phyloP scores from a whole-genome alignment of 2,113 vertebrate species.

The Gorsachius goisagi region DNA sequence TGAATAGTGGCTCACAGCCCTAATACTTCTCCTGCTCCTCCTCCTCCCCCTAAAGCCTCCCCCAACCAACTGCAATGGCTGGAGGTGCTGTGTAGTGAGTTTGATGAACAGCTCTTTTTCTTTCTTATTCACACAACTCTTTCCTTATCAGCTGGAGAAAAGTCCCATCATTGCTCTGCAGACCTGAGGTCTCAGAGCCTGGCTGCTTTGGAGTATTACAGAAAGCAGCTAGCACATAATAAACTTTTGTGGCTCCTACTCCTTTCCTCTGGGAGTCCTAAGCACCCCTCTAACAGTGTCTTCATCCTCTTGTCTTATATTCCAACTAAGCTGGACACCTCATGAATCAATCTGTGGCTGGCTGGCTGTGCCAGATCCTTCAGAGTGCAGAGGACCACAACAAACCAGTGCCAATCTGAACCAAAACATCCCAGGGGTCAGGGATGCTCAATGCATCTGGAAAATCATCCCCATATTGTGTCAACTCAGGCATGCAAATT shows the following conservation, averaged over 20 bases:
- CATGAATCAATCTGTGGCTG: background rate
- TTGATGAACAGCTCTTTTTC: slow-evolving; percentile 11
- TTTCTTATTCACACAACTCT: background rate
- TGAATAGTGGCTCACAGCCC: slow-evolving; percentile 71
- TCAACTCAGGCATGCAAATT: background rate
- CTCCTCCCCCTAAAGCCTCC: slow-evolving; percentile 56
- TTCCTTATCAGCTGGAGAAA: background rate
- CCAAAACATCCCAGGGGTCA: fast-evolving
- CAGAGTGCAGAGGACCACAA: background rate
- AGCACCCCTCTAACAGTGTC: background rate
- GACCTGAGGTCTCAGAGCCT: background rate
- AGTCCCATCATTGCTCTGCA: background rate
- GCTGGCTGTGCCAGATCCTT: background rate
- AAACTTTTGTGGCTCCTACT: background rate
- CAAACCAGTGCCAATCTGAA: background rate
- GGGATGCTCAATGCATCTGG: background rate
- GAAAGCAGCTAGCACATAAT: background rate
- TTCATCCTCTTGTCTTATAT: background rate
- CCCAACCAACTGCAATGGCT: slow-evolving; percentile 36
- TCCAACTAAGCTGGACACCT: background rate
- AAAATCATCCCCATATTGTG: background rate
- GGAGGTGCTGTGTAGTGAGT: background rate
- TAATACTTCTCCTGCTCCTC: slow-evolving; percentile 59
- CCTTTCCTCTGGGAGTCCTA: background rate
- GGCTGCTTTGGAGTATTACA: background rate